phyloP scores from a whole-genome alignment of 2,888 invertebrate species.

The Aleiodes alternator region DNA sequence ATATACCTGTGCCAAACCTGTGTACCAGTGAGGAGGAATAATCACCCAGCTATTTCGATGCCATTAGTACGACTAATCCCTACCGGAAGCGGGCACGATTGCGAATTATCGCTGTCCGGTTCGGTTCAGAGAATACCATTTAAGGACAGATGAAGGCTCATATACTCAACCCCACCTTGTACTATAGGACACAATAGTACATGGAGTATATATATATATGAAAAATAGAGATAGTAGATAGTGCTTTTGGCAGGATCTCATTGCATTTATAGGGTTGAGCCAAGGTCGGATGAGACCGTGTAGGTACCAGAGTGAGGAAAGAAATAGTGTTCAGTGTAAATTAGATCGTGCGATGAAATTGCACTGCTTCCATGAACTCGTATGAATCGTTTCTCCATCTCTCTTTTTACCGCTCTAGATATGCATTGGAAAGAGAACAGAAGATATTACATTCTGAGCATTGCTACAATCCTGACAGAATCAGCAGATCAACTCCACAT shows the following conservation, averaged over 20 bases:
- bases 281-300: conserved; percentile 10
- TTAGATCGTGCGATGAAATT: conserved; percentile 49
- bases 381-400: conserved; percentile 9
- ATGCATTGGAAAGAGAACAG: background rate
- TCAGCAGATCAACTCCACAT: conserved; percentile 51
- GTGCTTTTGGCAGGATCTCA: conserved; percentile 22
- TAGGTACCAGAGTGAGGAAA: conserved; percentile 20
- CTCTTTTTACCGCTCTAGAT: conserved; percentile 5
- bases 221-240: conserved; percentile 11
- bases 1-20: conserved; percentile 22
- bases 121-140: conserved; percentile 32
- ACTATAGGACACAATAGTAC: background rate
- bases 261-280: background rate
- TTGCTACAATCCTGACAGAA: conserved; percentile 29
- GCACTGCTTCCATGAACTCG: conserved; percentile 18
- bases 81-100: conserved; percentile 49
- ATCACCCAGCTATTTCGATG: conserved; percentile 43
- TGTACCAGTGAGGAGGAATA: conserved; percentile 39
- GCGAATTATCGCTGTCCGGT: conserved; percentile 52
- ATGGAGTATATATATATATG: conserved; percentile 1
- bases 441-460: conserved; percentile 1
- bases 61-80: conserved; percentile 53
- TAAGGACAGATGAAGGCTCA: conserved; percentile 27
- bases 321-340: conserved; percentile 47
- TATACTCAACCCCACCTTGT: background rate